Evolutionary conservation across 2,888 invertebrate species (phyloP).

Genomic region (Plebejus anna): DNA sequence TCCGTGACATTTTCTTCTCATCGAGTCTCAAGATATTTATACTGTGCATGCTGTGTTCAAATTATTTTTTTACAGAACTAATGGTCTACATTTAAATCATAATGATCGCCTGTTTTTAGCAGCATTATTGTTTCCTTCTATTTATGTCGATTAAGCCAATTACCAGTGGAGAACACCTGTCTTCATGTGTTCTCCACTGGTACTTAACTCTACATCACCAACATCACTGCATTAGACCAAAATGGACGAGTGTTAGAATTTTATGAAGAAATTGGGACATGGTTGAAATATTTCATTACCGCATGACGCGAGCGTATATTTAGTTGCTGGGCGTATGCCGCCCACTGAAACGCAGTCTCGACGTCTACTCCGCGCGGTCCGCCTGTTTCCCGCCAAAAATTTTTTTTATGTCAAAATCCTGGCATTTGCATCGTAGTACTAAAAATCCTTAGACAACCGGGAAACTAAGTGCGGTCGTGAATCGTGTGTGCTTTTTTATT

Average conservation of each 20-base stretch:
- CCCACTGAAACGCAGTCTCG: constrained; percentile 77
- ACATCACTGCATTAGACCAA: background rate
- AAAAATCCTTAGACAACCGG: constrained; percentile 49
- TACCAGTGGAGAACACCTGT: too few species aligned
- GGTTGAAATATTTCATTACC: constrained; percentile 50
- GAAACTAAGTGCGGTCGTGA: constrained; percentile 50
- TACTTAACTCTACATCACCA: background rate
- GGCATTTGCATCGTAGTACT: constrained; percentile 31
- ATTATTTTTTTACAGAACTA: too few species aligned
- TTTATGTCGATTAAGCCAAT: too few species aligned
- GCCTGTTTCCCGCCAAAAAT: constrained; percentile 63
- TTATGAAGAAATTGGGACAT: constrained; percentile 40
- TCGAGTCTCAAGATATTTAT: too few species aligned
- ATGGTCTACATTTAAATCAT: too few species aligned
- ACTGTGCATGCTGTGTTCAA: too few species aligned
- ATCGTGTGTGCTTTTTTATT: background rate
- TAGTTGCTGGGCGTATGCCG: constrained; percentile 62
- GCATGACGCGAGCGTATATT: constrained; percentile 58
- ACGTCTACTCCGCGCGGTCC: constrained; percentile 80
- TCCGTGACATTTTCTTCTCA: too few species aligned
- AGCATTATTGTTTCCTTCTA: background rate
- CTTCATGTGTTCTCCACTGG: background rate
- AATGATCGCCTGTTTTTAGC: background rate
- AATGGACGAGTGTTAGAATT: constrained; percentile 2
- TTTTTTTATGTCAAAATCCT: constrained; percentile 36